Percentiles rank a stretch among this genome's conserved stretches.
Conservation (phyloP, 35 echinoderm and acorn worm genomes). For the Heliocidaris erythrogramma region DNA sequence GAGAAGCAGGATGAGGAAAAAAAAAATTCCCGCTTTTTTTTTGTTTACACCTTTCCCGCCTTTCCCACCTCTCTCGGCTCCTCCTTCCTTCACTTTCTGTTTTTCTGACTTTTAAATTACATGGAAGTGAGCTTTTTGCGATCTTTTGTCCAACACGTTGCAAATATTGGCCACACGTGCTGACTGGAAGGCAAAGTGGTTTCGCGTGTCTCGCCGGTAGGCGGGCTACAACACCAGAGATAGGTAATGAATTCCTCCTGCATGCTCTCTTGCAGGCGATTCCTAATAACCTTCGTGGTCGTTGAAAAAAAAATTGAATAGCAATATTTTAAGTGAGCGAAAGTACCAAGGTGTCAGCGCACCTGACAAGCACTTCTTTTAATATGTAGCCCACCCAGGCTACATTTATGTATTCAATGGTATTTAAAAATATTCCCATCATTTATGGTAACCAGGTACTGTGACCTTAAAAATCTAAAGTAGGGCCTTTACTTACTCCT, state of each 20-base stretch:
- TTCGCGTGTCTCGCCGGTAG: background rate
- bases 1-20: background rate
- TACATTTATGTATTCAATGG: too few relatives aligned
- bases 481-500: too few relatives aligned
- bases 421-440: too few relatives aligned
- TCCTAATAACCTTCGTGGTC: background rate
- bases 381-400: too few relatives aligned
- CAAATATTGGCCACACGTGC: background rate
- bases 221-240: background rate
- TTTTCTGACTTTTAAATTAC: constrained; percentile 5
- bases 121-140: background rate
- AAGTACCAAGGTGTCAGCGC: background rate
- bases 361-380: background rate
- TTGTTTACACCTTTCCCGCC: too few relatives aligned
- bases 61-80: background rate
- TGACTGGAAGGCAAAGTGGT: background rate
- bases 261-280: background rate
- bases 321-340: background rate
- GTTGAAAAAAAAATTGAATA: background rate
- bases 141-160: background rate
- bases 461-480: too few relatives aligned
- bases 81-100: background rate
- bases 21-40: background rate
- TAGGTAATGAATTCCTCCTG: background rate
- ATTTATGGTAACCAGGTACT: too few relatives aligned